phyloP scores from a whole-genome alignment of 2,797 vertebrate species.

The Cyprinodon diabolis region DNA sequence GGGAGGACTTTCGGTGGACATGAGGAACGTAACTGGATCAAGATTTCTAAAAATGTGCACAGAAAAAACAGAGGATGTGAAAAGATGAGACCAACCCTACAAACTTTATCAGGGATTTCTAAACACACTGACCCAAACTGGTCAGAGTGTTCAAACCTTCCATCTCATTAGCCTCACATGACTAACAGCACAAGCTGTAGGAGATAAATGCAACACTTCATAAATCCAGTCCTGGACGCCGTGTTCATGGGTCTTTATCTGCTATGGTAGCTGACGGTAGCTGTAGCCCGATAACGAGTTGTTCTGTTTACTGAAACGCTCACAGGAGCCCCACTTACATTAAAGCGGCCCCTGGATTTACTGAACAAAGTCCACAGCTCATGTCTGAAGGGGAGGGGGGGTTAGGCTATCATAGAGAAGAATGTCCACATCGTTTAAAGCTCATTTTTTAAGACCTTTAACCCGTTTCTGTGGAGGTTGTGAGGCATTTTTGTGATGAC shows the following conservation, averaged over 20 bases:
- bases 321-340: slow-evolving; percentile 69
- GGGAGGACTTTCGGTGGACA: neutral
- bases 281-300: slow-evolving; percentile 61
- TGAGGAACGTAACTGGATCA: neutral
- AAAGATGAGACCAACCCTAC: neutral
- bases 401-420: slow-evolving; percentile 29
- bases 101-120: neutral
- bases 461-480: slow-evolving; percentile 1
- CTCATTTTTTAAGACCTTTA: slow-evolving; percentile 12
- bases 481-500: neutral
- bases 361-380: slow-evolving; percentile 68
- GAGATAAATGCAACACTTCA: slow-evolving; percentile 60
- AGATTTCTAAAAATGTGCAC: slow-evolving; percentile 1
- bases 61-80: neutral
- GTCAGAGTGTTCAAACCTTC: slow-evolving; percentile 14
- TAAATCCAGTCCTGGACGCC: slow-evolving; percentile 52
- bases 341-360: slow-evolving; percentile 58
- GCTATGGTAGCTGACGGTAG: slow-evolving; percentile 48
- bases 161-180: slow-evolving; percentile 61
- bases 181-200: slow-evolving; percentile 40
- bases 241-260: slow-evolving; percentile 57
- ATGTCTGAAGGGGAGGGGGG: slow-evolving; percentile 17
- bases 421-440: slow-evolving; percentile 38
- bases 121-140: slow-evolving; percentile 4
- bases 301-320: slow-evolving; percentile 77